Evolutionary conservation across 2,113 vertebrate genomes (phyloP).

Genomic region (Hemichromis elongatus): DNA sequence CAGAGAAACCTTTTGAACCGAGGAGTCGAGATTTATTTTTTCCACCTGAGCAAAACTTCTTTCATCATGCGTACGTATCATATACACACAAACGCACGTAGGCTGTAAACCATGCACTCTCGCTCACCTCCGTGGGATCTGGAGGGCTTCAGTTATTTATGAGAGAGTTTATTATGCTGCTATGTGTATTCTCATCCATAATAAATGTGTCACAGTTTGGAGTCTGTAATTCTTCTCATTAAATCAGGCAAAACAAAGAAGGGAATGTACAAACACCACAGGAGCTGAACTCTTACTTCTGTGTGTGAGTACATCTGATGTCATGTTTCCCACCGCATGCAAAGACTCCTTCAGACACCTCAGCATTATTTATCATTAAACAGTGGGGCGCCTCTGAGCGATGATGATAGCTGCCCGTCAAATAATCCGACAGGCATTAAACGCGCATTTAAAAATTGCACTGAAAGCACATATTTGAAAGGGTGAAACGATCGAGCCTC

Average conservation of each 20-base stretch:
- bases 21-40: background rate
- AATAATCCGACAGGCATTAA: background rate
- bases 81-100: background rate
- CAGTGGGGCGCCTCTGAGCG: rapidly evolving
- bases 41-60: background rate
- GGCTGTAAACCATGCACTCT: background rate
- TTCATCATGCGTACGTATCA: background rate
- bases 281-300: background rate
- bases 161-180: background rate
- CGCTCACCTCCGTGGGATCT: background rate
- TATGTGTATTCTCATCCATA: background rate
- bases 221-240: background rate
- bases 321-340: background rate
- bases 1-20: background rate
- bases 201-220: background rate
- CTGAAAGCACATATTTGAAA: background rate
- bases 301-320: background rate
- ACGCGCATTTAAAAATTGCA: background rate
- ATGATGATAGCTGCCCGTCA: background rate
- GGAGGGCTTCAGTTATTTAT: background rate
- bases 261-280: background rate
- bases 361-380: background rate
- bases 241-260: background rate
- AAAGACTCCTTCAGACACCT: background rate
- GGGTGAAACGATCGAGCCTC: background rate